Percentiles rank a stretch among this genome's conserved stretches.
Conservation (phyloP, 2,888 invertebrate species). For the Blera fallax region DNA sequence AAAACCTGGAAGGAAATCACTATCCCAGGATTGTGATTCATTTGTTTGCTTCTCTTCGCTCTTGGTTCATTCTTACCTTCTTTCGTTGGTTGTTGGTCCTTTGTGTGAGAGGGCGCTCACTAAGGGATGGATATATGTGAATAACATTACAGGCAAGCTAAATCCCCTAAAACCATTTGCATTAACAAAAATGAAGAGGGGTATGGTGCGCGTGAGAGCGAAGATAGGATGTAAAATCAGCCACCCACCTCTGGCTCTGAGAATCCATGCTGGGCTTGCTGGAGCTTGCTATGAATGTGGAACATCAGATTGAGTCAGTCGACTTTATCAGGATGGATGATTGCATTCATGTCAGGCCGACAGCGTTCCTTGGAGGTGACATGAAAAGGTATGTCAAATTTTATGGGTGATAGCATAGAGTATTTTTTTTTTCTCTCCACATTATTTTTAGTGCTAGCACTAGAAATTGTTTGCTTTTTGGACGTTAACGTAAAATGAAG, state of each 20-base stretch:
- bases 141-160: conserved; percentile 60
- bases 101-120: conserved; percentile 37
- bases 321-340: conserved; percentile 69
- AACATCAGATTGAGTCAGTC: conserved; percentile 70
- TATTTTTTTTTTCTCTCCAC: not conserved
- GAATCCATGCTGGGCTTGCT: conserved; percentile 26
- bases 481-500: conserved; percentile 19
- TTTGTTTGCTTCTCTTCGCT: conserved; percentile 48
- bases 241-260: conserved; percentile 11
- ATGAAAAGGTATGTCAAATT: conserved; percentile 72
- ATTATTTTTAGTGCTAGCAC: conserved; percentile 21
- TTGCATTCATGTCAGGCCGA: conserved; percentile 71
- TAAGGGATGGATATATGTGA: conserved; percentile 58
- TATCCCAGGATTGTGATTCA: conserved; percentile 56
- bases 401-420: conserved; percentile 65
- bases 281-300: conserved; percentile 43
- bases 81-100: conserved; percentile 34
- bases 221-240: conserved; percentile 58
- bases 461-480: conserved; percentile 45
- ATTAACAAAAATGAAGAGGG: conserved; percentile 54
- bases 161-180: conserved; percentile 69
- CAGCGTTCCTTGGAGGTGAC: conserved; percentile 67
- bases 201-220: conserved; percentile 18
- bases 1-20: conserved; percentile 61
- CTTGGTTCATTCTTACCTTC: conserved; percentile 49